These are phyloP conservation scores for Dipodomys merriami DNA, from an alignment of 2,113 vertebrate species.

Conservation along the genomic window DNA sequence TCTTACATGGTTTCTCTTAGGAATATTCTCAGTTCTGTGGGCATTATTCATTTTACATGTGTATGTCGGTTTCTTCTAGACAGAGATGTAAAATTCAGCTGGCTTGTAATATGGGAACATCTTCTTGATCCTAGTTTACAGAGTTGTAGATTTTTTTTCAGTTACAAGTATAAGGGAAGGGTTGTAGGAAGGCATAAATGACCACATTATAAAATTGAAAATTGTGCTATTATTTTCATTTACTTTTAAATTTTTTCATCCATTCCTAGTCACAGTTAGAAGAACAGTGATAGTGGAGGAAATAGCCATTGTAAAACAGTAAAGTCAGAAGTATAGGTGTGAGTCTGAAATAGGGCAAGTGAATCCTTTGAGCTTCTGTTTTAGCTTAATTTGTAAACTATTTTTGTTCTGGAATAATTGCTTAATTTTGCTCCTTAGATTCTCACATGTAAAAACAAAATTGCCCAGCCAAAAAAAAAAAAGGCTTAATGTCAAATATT, in stretches of 20 bases:
- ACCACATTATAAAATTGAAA: neutral
- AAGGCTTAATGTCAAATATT: neutral
- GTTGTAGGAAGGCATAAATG: neutral
- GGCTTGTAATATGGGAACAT: neutral
- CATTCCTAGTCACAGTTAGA: neutral
- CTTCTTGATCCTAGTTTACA: neutral
- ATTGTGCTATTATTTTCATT: neutral
- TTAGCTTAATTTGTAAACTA: constrained; percentile 8
- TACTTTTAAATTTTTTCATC: neutral
- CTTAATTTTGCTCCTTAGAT: constrained; percentile 42
- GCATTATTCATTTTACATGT: constrained; percentile 33
- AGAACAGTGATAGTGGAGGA: neutral
- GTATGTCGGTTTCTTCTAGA: neutral
- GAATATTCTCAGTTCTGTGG: neutral
- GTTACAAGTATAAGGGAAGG: neutral
- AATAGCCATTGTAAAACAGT: neutral
- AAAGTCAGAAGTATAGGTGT: neutral
- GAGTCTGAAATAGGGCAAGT: neutral
- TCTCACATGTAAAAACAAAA: constrained; percentile 17
- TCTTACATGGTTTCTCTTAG: constrained; percentile 43
- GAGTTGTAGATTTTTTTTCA: neutral
- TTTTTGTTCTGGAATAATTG: constrained; percentile 27
- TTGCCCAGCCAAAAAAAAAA: neutral
- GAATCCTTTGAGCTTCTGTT: neutral
- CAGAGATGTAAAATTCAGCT: constrained; percentile 2